phyloP scores from a whole-genome alignment of 2,797 vertebrate species.

The Sylvilagus floridanus region DNA sequence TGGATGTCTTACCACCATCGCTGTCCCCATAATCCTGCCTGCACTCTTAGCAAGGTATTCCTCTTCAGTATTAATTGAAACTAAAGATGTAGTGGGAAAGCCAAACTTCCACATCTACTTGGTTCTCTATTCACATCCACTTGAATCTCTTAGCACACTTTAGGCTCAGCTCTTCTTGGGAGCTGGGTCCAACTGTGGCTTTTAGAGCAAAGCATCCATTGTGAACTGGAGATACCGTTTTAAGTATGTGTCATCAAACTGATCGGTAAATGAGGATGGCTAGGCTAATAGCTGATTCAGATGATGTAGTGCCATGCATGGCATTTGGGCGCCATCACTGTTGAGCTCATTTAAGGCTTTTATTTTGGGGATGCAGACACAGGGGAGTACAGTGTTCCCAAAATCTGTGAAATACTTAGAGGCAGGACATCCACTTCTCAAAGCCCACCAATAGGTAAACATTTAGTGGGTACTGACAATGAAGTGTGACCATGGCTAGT shows the following conservation, averaged over 20 bases:
- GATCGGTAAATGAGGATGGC: neutral
- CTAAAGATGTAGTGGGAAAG: neutral
- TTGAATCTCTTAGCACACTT: neutral
- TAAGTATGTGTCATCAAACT: neutral
- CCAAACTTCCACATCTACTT: neutral
- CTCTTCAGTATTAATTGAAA: neutral
- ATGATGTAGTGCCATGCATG: neutral
- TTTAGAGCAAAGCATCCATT: neutral
- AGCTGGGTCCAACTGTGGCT: neutral
- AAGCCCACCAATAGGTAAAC: neutral
- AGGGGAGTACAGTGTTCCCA: neutral
- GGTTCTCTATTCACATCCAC: neutral
- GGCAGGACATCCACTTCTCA: neutral
- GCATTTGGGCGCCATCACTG: neutral
- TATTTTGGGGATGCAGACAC: neutral
- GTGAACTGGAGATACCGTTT: no score
- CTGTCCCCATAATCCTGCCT: neutral
- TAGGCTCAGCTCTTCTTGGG: neutral
- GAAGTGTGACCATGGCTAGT: neutral
- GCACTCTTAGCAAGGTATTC: no score
- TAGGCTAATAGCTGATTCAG: neutral
- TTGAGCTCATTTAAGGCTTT: neutral
- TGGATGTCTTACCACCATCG: neutral
- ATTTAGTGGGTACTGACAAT: neutral
- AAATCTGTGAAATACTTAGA: slow-evolving; percentile 10